These are phyloP conservation scores for Pantherophis guttatus DNA, from an alignment of 2,113 vertebrate species.

Conservation along the genomic window DNA sequence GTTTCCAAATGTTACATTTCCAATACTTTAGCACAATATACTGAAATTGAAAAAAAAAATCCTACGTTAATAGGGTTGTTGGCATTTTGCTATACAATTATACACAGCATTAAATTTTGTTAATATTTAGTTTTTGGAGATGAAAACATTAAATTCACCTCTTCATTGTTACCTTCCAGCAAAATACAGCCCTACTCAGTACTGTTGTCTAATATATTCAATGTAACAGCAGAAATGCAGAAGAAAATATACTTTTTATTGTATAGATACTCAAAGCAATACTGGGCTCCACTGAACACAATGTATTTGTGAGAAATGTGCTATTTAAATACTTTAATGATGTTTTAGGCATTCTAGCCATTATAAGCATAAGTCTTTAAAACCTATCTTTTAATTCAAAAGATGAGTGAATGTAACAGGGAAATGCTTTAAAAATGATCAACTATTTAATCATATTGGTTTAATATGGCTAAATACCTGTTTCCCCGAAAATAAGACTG, in stretches of 20 bases:
- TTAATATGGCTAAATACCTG: not conserved
- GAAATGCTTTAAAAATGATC: not conserved
- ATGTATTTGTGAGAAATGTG: not conserved
- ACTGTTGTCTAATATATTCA: not conserved
- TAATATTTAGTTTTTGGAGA: not conserved
- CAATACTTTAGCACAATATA: not conserved
- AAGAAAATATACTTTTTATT: not conserved
- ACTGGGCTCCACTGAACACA: not conserved
- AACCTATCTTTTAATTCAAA: not conserved
- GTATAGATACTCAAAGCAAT: not conserved
- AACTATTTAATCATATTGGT: not conserved
- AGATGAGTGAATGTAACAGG: not conserved
- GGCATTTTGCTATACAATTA: not conserved
- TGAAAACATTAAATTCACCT: not conserved
- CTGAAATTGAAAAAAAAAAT: not conserved
- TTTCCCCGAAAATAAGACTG: too few species aligned
- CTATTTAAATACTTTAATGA: not conserved
- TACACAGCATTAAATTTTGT: not conserved
- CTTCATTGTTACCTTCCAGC: not conserved
- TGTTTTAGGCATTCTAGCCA: not conserved
- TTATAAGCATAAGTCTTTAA: not conserved
- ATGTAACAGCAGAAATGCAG: not conserved
- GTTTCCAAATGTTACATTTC: not conserved
- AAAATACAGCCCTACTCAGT: not conserved
- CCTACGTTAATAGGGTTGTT: not conserved